These are phyloP conservation scores for Brachionus sp. DNA, from an alignment of 1,140 invertebrate genomes.

Conservation along the genomic window DNA sequence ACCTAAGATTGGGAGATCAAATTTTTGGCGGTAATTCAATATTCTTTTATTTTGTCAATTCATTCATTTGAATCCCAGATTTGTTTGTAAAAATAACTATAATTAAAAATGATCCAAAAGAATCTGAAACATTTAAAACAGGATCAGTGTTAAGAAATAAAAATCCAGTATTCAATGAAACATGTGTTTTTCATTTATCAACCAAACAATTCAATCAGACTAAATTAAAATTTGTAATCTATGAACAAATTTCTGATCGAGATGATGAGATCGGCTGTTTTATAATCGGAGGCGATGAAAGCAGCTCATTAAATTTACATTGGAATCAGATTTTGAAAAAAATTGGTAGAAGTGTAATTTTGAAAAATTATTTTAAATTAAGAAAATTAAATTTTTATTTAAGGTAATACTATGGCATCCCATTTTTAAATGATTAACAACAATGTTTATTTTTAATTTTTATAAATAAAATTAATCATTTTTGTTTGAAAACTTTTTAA, in stretches of 20 bases:
- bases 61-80: neutral
- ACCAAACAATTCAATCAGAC: neutral
- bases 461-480: no score
- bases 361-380: neutral
- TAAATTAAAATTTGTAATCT: neutral
- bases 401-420: constrained; percentile 20
- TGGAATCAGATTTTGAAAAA: neutral
- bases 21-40: neutral
- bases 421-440: neutral
- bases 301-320: neutral
- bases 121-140: neutral
- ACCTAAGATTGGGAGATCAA: neutral
- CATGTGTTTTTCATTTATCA: neutral
- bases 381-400: neutral
- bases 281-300: neutral
- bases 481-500: neutral
- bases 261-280: neutral
- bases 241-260: neutral
- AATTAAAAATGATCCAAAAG: neutral
- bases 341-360: neutral
- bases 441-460: neutral
- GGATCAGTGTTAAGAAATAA: neutral
- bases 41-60: neutral
- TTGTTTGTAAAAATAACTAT: neutral
- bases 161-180: constrained; percentile 2